Percentiles rank a stretch among this genome's conserved stretches.
These are phyloP conservation scores for Stylophora pistillata DNA, from an alignment of 64 coral and sea anemone genomes.

Conservation along the genomic window DNA sequence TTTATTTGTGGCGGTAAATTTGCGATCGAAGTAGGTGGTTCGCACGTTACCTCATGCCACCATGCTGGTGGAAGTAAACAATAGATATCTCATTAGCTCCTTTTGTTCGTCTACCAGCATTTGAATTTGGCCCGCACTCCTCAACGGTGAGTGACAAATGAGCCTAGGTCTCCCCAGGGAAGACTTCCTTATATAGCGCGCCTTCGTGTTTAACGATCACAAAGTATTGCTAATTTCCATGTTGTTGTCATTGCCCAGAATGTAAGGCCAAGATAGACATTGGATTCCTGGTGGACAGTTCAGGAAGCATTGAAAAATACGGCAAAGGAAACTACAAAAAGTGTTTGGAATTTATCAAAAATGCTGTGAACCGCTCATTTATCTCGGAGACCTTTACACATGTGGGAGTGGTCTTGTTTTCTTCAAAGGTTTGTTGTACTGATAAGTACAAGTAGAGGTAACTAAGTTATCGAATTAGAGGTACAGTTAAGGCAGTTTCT, in stretches of 20 bases:
- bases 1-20: too few relatives aligned
- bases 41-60: too few relatives aligned
- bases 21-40: too few relatives aligned
- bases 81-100: too few relatives aligned
- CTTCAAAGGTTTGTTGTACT: background rate
- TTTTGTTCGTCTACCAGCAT: too few relatives aligned
- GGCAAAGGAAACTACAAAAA: constrained; percentile 65
- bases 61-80: too few relatives aligned
- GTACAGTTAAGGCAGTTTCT: background rate
- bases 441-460: background rate
- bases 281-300: constrained; percentile 63
- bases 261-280: constrained; percentile 83
- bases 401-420: constrained; percentile 32
- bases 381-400: constrained; percentile 28
- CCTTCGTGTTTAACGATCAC: too few relatives aligned
- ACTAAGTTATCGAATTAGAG: background rate
- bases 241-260: background rate
- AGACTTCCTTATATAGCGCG: too few relatives aligned
- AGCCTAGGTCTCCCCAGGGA: too few relatives aligned
- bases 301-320: constrained; percentile 45
- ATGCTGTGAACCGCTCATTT: constrained; percentile 17
- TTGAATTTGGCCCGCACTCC: too few relatives aligned
- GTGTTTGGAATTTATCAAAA: constrained; percentile 56
- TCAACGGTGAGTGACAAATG: too few relatives aligned
- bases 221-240: background rate